Evolutionary conservation across 2,797 vertebrate genomes (phyloP).

Genomic region (Neomorphus geoffroyi): DNA sequence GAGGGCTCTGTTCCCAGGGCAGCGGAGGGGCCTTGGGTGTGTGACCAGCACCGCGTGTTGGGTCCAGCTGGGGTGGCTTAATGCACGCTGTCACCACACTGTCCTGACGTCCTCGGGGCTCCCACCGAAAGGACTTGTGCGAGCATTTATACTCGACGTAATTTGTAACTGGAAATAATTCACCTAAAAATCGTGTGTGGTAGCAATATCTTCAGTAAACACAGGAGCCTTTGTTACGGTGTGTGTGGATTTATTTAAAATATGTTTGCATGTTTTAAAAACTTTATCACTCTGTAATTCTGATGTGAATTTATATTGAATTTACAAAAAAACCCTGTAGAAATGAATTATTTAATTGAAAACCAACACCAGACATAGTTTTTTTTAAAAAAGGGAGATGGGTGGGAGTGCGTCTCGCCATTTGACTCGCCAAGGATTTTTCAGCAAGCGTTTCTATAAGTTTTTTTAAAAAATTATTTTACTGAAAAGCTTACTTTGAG

Average conservation of each 20-base stretch:
- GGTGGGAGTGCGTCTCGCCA: neutral
- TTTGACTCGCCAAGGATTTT: neutral
- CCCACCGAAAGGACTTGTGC: fast-evolving
- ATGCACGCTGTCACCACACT: fast-evolving
- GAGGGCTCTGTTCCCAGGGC: neutral
- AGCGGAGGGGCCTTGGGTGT: neutral
- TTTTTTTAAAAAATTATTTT: too few relatives aligned
- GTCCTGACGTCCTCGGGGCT: neutral
- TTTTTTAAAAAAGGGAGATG: neutral
- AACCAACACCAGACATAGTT: neutral
- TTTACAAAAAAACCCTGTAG: neutral
- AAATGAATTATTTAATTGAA: neutral
- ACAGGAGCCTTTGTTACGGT: fast-evolving
- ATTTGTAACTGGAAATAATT: neutral
- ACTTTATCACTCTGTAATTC: fast-evolving
- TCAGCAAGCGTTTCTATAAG: neutral
- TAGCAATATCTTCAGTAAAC: neutral
- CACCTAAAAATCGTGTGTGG: fast-evolving
- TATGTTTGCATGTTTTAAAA: fast-evolving
- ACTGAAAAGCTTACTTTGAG: neutral
- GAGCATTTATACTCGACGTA: fast-evolving
- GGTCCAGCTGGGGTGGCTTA: fast-evolving
- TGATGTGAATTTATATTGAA: neutral
- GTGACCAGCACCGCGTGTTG: fast-evolving
- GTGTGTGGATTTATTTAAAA: neutral